Conservation (phyloP, 2,888 invertebrate species). For the Tanypteryx hageni region DNA sequence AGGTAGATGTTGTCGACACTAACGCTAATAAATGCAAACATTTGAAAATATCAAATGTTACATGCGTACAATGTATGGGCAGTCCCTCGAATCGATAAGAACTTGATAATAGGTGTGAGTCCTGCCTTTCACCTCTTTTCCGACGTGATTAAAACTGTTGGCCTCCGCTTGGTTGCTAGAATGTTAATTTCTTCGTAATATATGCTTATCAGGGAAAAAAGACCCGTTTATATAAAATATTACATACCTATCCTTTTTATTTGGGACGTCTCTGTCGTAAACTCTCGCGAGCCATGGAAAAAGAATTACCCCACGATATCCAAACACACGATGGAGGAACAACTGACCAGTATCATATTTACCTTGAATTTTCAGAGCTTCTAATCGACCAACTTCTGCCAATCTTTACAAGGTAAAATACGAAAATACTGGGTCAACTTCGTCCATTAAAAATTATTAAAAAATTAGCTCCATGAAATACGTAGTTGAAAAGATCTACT, state of each 20-base stretch:
- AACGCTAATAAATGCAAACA: background rate
- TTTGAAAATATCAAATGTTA: constrained; percentile 61
- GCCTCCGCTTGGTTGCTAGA: constrained; percentile 45
- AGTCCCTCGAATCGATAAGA: constrained; percentile 97
- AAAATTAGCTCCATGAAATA: background rate
- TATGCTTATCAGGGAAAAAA: constrained; percentile 68
- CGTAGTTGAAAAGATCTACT: background rate
- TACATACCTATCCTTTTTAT: constrained; percentile 79
- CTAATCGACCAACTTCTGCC: constrained; percentile 95
- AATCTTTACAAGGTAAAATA: constrained; percentile 79
- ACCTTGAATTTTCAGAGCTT: constrained; percentile 89
- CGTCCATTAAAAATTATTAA: constrained; percentile 8
- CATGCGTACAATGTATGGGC: constrained; percentile 93
- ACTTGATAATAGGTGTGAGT: constrained; percentile 98
- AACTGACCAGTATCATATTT: constrained; percentile 98
- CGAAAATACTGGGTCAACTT: background rate
- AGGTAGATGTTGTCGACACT: background rate
- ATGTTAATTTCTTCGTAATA: constrained; percentile 35
- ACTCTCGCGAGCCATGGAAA: constrained; percentile 98
- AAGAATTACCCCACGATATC: constrained; percentile 96
- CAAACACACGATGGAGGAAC: constrained; percentile 97
- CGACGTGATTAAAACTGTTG: constrained; percentile 75
- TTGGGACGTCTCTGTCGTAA: constrained; percentile 93
- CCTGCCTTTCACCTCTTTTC: constrained; percentile 92
- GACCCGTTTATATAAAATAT: constrained; percentile 66